Percentiles rank a stretch among this genome's conserved stretches.
Evolutionary conservation across 2,113 vertebrate genomes (phyloP).

Genomic region (Dicrurus megarhynchus): DNA sequence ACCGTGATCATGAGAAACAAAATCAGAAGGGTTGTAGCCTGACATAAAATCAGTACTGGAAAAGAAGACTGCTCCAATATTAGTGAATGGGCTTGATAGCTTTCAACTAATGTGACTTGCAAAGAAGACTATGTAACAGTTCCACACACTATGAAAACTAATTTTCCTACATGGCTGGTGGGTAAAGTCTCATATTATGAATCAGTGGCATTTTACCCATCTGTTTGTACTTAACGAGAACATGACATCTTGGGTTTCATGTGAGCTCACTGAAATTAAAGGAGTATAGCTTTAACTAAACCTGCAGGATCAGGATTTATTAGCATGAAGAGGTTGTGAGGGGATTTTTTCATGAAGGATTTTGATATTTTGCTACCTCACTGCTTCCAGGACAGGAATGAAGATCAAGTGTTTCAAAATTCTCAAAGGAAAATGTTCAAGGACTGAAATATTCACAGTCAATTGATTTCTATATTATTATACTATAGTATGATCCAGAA

Average conservation of each 20-base stretch:
- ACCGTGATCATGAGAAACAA: neutral
- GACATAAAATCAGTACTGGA: neutral
- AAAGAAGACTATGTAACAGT: neutral
- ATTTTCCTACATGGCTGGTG: neutral
- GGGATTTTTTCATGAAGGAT: neutral
- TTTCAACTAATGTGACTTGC: neutral
- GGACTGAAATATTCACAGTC: neutral
- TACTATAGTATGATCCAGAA: neutral
- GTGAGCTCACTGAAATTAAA: neutral
- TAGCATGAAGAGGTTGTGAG: neutral
- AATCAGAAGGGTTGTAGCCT: neutral
- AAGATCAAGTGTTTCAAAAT: neutral
- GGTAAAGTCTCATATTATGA: neutral
- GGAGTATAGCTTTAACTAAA: neutral
- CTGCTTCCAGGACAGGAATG: neutral
- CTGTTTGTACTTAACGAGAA: constrained; percentile 30
- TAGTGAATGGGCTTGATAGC: neutral
- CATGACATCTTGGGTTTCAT: neutral
- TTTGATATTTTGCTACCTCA: neutral
- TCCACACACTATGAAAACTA: neutral
- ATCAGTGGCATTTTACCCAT: neutral
- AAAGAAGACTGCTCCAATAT: neutral
- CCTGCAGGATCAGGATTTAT: neutral
- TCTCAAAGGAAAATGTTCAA: neutral
- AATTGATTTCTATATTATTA: neutral